phyloP scores from a whole-genome alignment of 2,888 invertebrate species.

The Amblyteles armatorius region DNA sequence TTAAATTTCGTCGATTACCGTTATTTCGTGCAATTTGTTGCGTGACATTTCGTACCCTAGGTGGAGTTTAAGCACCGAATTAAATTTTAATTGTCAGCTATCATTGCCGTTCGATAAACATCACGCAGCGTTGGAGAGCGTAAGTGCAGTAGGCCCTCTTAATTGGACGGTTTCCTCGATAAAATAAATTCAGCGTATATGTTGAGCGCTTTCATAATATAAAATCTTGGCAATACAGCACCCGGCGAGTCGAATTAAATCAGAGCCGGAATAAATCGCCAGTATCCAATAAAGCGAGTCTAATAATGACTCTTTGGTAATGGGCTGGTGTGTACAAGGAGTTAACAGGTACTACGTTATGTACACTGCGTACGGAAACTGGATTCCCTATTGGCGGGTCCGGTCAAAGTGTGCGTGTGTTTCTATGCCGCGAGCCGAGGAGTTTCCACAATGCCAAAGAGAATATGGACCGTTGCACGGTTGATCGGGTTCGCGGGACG shows the following conservation, averaged over 20 bases:
- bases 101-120: neutral
- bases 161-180: slow-evolving; percentile 33
- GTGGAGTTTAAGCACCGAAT: neutral
- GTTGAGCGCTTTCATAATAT: slow-evolving; percentile 40
- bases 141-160: slow-evolving; percentile 9
- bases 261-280: slow-evolving; percentile 56
- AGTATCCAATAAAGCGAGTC: slow-evolving; percentile 60
- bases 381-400: slow-evolving; percentile 54
- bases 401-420: slow-evolving; percentile 20
- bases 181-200: slow-evolving; percentile 45
- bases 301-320: slow-evolving; percentile 67
- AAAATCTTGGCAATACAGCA: slow-evolving; percentile 24
- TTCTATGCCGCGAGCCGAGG: neutral
- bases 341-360: slow-evolving; percentile 64
- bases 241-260: slow-evolving; percentile 40
- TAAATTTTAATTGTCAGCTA: neutral
- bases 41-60: neutral
- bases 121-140: neutral
- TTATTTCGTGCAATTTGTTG: neutral
- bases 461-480: slow-evolving; percentile 63
- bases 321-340: slow-evolving; percentile 58
- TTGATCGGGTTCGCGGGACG: slow-evolving; percentile 47
- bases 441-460: slow-evolving; percentile 60
- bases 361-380: slow-evolving; percentile 63
- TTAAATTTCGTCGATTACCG: neutral